A percentile compares a stretch with the other conserved stretches of the same genome.
Evolutionary conservation across 1,140 invertebrate species (phyloP).

Genomic region (Lucilia cuprina): DNA sequence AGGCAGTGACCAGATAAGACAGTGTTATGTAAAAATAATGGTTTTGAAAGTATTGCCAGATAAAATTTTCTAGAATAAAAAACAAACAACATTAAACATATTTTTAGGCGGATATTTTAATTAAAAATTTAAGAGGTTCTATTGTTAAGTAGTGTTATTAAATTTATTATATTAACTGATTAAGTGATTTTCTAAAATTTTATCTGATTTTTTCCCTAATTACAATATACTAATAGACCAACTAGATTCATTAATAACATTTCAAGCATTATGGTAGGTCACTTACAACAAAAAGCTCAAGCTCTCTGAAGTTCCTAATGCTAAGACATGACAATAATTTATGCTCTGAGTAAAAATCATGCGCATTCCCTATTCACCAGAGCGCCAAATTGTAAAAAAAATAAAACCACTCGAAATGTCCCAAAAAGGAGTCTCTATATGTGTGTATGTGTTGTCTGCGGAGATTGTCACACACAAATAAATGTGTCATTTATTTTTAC

Average conservation of each 20-base stretch:
- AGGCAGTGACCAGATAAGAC: too few species aligned
- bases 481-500: neutral
- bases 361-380: neutral
- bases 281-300: conserved; percentile 1
- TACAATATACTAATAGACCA: neutral
- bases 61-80: neutral
- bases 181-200: neutral
- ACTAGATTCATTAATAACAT: neutral
- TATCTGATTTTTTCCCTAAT: neutral
- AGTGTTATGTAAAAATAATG: too few species aligned
- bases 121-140: neutral
- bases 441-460: neutral
- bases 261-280: neutral
- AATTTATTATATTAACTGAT: too few species aligned
- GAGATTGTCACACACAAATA: neutral
- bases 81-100: neutral
- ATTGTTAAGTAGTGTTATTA: too few species aligned
- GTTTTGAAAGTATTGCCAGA: neutral
- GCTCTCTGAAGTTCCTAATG: neutral
- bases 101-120: neutral
- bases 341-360: neutral
- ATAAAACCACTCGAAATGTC: neutral
- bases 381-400: neutral
- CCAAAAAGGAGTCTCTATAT: neutral
- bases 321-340: neutral